phyloP scores from a whole-genome alignment of 2,888 invertebrate genomes.

The Tromatobia lineatoria region DNA sequence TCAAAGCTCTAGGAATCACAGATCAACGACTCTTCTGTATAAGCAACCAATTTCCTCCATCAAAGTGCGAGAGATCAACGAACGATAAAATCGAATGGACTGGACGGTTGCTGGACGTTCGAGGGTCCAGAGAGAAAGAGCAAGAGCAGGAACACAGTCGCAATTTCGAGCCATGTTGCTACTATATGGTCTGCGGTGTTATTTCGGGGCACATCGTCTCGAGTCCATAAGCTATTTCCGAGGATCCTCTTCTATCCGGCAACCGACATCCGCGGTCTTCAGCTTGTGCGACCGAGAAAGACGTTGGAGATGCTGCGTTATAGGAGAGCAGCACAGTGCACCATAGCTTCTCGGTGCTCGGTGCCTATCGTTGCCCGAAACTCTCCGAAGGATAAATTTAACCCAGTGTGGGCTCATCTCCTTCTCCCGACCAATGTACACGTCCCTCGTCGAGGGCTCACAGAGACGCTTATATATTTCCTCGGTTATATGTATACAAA shows the following conservation, averaged over 20 bases:
- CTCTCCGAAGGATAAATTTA: constrained; percentile 81
- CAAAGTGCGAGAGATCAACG: background rate
- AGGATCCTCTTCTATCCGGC: constrained; percentile 61
- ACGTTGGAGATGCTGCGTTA: constrained; percentile 39
- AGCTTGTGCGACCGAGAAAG: constrained; percentile 39
- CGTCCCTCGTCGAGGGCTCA: constrained; percentile 45
- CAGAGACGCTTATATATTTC: constrained; percentile 45
- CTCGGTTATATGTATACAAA: constrained; percentile 62
- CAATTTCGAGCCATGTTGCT: constrained; percentile 64
- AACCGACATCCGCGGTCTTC: constrained; percentile 53
- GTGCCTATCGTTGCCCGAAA: constrained; percentile 72
- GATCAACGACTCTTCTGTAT: too few species aligned
- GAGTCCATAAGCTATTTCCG: constrained; percentile 69
- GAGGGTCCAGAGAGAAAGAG: constrained; percentile 49
- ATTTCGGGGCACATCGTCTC: constrained; percentile 66
- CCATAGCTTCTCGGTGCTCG: constrained; percentile 34
- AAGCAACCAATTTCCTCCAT: background rate
- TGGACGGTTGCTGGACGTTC: constrained; percentile 48
- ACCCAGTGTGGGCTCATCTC: constrained; percentile 71
- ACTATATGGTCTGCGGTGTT: constrained; percentile 63
- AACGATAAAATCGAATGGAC: constrained; percentile 13
- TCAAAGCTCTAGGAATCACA: too few species aligned
- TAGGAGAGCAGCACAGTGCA: constrained; percentile 6
- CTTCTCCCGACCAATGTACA: constrained; percentile 51
- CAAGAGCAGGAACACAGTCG: constrained; percentile 43